Conservation (phyloP, 2,113 vertebrate species). For the sheep (Ovis aries) region ARS-UI_Ramb_v3.0 NC_056060.1:57216001-57216500, state of each 20-base stretch:
- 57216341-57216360: not conserved
- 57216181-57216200: not conserved
- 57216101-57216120: not conserved
- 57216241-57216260: not conserved
- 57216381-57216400: not conserved
- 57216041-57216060: not conserved
- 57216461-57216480: not conserved
- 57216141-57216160: not conserved
- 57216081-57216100: not conserved
- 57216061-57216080: not conserved
- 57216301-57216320: not conserved
- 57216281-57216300: not conserved
- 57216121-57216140: conserved; percentile 12
- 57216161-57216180: conserved; percentile 4
- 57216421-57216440: not conserved
- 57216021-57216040: not conserved
- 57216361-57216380: not conserved
- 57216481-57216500: not conserved
- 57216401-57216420: not conserved
- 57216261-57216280: not conserved
- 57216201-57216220: not conserved
- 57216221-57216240: not conserved
- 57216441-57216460: not conserved
- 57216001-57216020: not conserved
- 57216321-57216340: not conserved